Conservation (phyloP, 1,140 invertebrate species). For the Scaptodrosophila lebanonensis region DNA sequence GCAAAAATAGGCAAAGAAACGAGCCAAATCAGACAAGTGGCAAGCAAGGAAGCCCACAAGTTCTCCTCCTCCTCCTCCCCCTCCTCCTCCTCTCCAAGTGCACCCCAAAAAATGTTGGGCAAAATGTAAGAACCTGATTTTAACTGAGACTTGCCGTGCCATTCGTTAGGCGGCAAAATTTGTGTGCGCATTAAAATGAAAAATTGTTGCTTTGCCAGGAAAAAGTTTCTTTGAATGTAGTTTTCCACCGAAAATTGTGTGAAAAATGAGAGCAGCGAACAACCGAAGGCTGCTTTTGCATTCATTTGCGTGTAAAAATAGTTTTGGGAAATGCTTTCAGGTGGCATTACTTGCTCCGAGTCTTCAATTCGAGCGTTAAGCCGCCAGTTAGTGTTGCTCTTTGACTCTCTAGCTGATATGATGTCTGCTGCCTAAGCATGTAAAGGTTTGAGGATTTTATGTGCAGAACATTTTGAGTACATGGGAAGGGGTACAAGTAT, state of each 20-base stretch:
- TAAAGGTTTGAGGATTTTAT: too few species aligned
- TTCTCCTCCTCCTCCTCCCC: not conserved
- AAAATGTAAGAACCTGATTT: conserved; percentile 5
- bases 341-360: conserved; percentile 1
- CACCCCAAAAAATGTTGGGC: too few species aligned
- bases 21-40: conserved; percentile 32
- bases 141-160: not conserved
- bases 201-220: conserved; percentile 62
- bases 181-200: conserved; percentile 76
- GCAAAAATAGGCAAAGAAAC: conserved; percentile 52
- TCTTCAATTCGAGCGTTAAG: too few species aligned
- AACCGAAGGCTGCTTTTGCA: conserved; percentile 41
- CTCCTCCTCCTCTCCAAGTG: too few species aligned
- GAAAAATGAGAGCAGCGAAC: too few species aligned
- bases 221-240: conserved; percentile 53
- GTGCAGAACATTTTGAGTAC: too few species aligned
- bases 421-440: too few species aligned
- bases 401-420: too few species aligned
- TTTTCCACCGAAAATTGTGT: conserved; percentile 60
- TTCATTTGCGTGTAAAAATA: conserved; percentile 70
- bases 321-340: conserved; percentile 31
- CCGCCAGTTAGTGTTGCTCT: too few species aligned
- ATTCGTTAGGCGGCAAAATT: conserved; percentile 68
- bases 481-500: too few species aligned
- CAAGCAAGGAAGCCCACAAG: conserved; percentile 7